Conservation (phyloP, 2,113 vertebrate species). For the Crypturellus undulatus region DNA sequence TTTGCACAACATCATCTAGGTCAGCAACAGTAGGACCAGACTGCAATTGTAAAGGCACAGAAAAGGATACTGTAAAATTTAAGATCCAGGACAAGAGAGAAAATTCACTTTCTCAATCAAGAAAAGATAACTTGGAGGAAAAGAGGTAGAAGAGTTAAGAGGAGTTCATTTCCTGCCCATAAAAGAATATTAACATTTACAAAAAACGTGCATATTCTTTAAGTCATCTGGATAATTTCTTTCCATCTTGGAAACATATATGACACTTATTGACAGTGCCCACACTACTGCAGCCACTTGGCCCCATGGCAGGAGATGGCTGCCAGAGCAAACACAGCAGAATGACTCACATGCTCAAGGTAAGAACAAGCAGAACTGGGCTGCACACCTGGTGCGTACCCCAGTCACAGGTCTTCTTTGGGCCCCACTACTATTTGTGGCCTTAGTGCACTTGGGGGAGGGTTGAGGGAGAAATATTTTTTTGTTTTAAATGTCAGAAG, state of each 20-base stretch:
- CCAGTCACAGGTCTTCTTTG: not conserved
- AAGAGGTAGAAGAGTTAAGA: not conserved
- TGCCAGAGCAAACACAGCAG: not conserved
- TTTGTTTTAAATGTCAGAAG: not conserved
- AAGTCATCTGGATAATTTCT: not conserved
- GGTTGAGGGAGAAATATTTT: not conserved
- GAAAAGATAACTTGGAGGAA: not conserved
- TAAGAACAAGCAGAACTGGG: not conserved
- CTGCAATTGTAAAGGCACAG: not conserved
- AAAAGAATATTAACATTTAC: not conserved
- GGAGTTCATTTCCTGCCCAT: not conserved
- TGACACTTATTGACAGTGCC: not conserved
- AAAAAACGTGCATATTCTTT: not conserved
- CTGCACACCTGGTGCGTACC: rapidly evolving
- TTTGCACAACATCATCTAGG: not conserved
- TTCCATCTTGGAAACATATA: not conserved
- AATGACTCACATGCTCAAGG: rapidly evolving
- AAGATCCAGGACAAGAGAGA: not conserved
- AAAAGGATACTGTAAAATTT: not conserved
- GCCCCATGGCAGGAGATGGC: not conserved
- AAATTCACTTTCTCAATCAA: not conserved
- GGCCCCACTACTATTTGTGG: not conserved
- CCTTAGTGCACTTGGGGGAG: rapidly evolving
- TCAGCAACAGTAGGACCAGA: not conserved
- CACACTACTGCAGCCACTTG: not conserved